A percentile compares a stretch with the other conserved stretches of the same genome.
Evolutionary conservation across 2,888 invertebrate genomes (phyloP).

Genomic region (Holacanthella duospinosa): DNA sequence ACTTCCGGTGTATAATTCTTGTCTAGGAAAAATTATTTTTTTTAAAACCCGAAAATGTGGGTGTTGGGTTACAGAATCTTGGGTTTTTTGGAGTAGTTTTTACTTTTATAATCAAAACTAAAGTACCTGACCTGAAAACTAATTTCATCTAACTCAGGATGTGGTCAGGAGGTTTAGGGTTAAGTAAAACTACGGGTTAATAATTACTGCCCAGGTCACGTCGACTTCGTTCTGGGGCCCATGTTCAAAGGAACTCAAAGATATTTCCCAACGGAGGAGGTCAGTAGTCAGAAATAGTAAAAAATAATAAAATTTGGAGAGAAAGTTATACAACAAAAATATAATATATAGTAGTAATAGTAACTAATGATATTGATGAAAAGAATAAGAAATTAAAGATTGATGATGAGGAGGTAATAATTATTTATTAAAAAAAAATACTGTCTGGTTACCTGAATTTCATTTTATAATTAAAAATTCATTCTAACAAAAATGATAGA

Average conservation of each 20-base stretch:
- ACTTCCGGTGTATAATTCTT: not conserved
- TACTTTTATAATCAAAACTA: not conserved
- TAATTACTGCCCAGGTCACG: not conserved
- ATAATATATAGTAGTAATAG: too few species aligned
- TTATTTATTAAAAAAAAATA: too few species aligned
- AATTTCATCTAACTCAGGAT: not conserved
- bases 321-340: too few species aligned
- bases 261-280: not conserved
- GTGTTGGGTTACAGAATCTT: too few species aligned
- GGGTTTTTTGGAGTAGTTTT: not conserved
- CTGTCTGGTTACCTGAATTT: too few species aligned
- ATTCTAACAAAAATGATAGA: too few species aligned
- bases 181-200: not conserved
- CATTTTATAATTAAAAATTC: too few species aligned
- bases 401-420: too few species aligned
- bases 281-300: not conserved
- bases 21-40: not conserved
- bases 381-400: too few species aligned
- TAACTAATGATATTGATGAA: too few species aligned
- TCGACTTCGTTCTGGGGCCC: not conserved
- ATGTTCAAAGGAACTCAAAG: not conserved
- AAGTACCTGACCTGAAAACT: not conserved
- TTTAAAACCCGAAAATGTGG: not conserved
- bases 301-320: too few species aligned
- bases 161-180: not conserved